A percentile compares a stretch with the other conserved stretches of the same genome.
Evolutionary conservation across 2,113 vertebrate genomes (phyloP).

Genomic region (Puma concolor): DNA sequence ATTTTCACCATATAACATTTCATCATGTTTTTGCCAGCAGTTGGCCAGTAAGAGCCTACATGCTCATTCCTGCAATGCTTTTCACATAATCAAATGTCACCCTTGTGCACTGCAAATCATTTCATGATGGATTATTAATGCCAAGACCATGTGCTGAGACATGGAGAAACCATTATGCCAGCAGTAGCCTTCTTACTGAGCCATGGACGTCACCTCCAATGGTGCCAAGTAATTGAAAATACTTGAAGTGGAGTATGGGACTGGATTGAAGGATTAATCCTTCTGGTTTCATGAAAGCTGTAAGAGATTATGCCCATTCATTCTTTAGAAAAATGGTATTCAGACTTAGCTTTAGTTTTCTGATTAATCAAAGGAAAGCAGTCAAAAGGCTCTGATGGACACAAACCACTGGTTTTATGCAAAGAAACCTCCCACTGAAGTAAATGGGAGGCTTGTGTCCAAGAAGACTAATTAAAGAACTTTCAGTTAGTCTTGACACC

Average conservation of each 20-base stretch:
- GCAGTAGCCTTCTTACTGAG: slow-evolving; percentile 58
- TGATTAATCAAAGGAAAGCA: slow-evolving; percentile 69
- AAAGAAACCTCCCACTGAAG: slow-evolving; percentile 53
- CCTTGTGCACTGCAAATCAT: slow-evolving; percentile 71
- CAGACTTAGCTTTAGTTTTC: slow-evolving; percentile 55
- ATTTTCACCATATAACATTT: slow-evolving; percentile 68
- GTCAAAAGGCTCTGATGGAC: slow-evolving; percentile 38
- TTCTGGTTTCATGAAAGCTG: slow-evolving; percentile 43
- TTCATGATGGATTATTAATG: slow-evolving; percentile 69
- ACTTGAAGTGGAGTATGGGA: slow-evolving; percentile 44
- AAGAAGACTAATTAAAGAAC: slow-evolving; percentile 64
- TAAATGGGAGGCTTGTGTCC: slow-evolving; percentile 40
- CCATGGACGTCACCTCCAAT: slow-evolving; percentile 26
- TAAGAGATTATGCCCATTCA: slow-evolving; percentile 67
- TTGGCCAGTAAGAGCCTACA: slow-evolving; percentile 39
- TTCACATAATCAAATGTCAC: slow-evolving; percentile 76
- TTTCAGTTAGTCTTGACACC: slow-evolving; percentile 20
- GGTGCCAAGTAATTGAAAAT: slow-evolving; percentile 66
- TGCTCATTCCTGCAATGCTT: slow-evolving; percentile 54
- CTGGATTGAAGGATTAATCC: slow-evolving; percentile 25
- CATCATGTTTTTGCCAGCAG: slow-evolving; percentile 59
- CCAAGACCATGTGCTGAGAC: slow-evolving; percentile 60
- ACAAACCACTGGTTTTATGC: slow-evolving; percentile 51
- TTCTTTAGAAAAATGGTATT: slow-evolving; percentile 67
- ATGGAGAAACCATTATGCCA: slow-evolving; percentile 72